Evolutionary conservation across 2,113 vertebrate genomes (phyloP), one percentile per base, ranked within the genome.

Genomic region (Syngnathus scovelli): DNA sequence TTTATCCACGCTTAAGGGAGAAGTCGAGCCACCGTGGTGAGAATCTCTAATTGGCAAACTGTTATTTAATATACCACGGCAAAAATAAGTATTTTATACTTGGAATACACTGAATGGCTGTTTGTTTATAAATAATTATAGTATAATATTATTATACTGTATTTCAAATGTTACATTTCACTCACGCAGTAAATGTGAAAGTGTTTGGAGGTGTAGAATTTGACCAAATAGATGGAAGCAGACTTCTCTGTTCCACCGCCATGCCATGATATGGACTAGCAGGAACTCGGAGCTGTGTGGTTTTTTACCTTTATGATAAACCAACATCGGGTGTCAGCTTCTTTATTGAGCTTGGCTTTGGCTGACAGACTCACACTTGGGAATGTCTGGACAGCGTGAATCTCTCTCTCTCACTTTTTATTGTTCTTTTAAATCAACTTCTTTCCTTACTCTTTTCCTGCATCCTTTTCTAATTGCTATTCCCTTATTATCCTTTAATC

Each of bases 281-380:
- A 74, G 71, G 37, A 78, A 76, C 68, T 84, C 71, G 80, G 81
- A 81, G 87, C 79, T 75, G 76, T 54, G 70, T 19, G 0, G 64
- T 79, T 33, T 33, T 33, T 33, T 66, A 66, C 72, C 76, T 87
- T 83, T 78, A 72, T 85, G 71, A 84, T 80, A 79, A 75, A 81
- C 66, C 76, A 69, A 27, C 67, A 48, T 27, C 68, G 8, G 61
- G 67, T 82, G 80, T 83, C 55, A 44, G 69, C 43, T 72, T 33
- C 72, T 81, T 83, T 85, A 84, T 84, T 77, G 83, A 86, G 73
- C 61, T 68, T 87, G 88, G 86, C 85, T 87, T 85, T 87, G 75
- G 19, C 79, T 83, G 83, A 84, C 66, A 56, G 75, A 78, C 74
- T 43, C 69, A 70, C 72, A 83, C 69, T 56, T 51, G 62, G 55